Base-by-base conservation (phyloP, 2,113 vertebrate genomes). In the Zosterops pallidus region DNA sequence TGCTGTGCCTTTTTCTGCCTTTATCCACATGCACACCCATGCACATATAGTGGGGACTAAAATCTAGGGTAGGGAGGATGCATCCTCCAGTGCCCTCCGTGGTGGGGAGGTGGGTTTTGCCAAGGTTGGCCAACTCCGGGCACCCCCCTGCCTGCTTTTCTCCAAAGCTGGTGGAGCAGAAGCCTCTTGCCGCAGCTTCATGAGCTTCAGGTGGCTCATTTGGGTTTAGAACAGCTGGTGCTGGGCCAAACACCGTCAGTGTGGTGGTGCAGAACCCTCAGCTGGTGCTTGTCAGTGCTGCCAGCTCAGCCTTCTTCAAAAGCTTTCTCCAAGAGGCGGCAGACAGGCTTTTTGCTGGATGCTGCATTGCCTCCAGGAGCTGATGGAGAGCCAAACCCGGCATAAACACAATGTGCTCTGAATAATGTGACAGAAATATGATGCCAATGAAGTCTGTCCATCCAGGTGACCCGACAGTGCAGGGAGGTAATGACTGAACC, bases 91-190 rank as follows among this genome's bases (percentile, higher is more conserved):
- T 15, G 47, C 14, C 12, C 8, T 47, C 17, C n/a, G 49, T 31
- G 5, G 7, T 12, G 57, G 62, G 20, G 44, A 39, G 39, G 37
- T 37, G 37, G 21, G 46, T 50, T 56, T 56, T 60, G 19, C 64
- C 2, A 5, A 35, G 24, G 64, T 60, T 57, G 50, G 50, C 50
- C 12, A 3, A 18, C 31, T 62, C 46, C 0, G 0, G 44, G 26
- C 20, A 19, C 8, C 23, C 15, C 16, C 69, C 28, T 52, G 46
- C 44, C 63, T 37, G 33, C 37, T 49, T 47, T 53, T 92, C 33
- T 35, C 53, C 18, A 20, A 28, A 59, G 1, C 33, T 10, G 25
- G 6, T 14, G 37, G 11, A 52, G 64, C 63, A 35, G 57, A 79
- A 14, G 10, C 35, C 35, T 47, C 26, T 21, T 2, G 14, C 44